These are phyloP conservation scores for Drosophila siamana DNA, from an alignment of 2,888 invertebrate species.

Conservation along the genomic window DNA sequence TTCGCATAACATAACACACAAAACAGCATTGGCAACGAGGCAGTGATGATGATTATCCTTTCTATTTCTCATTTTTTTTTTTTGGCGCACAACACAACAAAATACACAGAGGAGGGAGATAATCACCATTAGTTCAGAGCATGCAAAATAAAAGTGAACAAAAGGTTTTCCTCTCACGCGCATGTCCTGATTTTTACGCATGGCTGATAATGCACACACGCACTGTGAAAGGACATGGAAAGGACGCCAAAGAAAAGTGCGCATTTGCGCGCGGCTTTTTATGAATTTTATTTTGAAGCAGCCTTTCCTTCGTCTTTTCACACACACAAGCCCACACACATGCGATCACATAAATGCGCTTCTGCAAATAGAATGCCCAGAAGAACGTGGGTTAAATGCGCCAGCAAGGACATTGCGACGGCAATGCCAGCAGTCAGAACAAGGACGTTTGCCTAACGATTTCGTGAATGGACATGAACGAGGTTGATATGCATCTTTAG, in stretches of 20 bases:
- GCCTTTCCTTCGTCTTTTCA: constrained; percentile 61
- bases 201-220: constrained; percentile 69
- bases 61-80: constrained; percentile 6
- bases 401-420: constrained; percentile 56
- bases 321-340: constrained; percentile 17
- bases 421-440: constrained; percentile 18
- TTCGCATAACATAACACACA: neutral
- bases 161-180: constrained; percentile 61
- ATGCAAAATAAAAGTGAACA: constrained; percentile 54
- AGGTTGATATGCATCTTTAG: neutral
- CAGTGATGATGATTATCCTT: constrained; percentile 46
- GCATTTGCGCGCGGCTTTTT: constrained; percentile 64
- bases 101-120: constrained; percentile 27
- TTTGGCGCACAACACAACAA: constrained; percentile 16
- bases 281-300: constrained; percentile 46
- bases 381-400: constrained; percentile 52
- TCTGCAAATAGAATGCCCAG: constrained; percentile 26
- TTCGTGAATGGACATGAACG: neutral
- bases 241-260: constrained; percentile 59
- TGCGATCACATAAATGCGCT: constrained; percentile 15
- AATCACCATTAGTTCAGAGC: constrained; percentile 63
- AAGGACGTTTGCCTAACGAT: constrained; percentile 28
- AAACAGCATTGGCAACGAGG: constrained; percentile 6
- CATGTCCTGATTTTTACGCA: constrained; percentile 76
- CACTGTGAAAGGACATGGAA: constrained; percentile 43